A percentile compares a stretch with the other conserved stretches of the same genome.
phyloP scores from a whole-genome alignment of 2,888 invertebrate species.

The Tenodera sinensis region DNA sequence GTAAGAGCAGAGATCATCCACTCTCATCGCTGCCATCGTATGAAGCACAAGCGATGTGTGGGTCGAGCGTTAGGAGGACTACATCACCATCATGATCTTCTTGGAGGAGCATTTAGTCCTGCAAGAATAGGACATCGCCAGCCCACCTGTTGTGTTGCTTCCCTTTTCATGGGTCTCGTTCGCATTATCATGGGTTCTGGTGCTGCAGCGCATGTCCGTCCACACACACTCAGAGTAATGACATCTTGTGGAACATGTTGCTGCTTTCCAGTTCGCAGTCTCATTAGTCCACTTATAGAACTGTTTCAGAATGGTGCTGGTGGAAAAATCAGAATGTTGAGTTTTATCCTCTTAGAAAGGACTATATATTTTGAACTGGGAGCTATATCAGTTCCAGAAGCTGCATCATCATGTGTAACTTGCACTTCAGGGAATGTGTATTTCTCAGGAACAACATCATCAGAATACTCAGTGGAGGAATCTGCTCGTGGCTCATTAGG shows the following conservation, averaged over 20 bases:
- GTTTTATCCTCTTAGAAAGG: conserved; percentile 55
- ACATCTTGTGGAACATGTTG: conserved; percentile 59
- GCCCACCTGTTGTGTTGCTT: conserved; percentile 55
- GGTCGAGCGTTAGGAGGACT: conserved; percentile 41
- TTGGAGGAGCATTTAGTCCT: conserved; percentile 51
- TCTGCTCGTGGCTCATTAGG: neutral
- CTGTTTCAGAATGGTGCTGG: conserved; percentile 46
- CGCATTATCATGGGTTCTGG: conserved; percentile 21
- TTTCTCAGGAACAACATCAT: neutral
- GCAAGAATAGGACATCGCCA: conserved; percentile 38
- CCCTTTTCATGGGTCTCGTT: conserved; percentile 53
- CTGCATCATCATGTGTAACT: conserved; percentile 45
- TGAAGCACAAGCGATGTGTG: conserved; percentile 52
- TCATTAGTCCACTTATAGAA: conserved; percentile 51
- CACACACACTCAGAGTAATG: conserved; percentile 43
- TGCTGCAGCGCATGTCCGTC: neutral
- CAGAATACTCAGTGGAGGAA: conserved; percentile 16
- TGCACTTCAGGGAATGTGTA: conserved; percentile 41
- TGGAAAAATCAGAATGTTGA: conserved; percentile 44
- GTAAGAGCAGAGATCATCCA: conserved; percentile 56
- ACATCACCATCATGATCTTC: conserved; percentile 58
- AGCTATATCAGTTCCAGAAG: conserved; percentile 39
- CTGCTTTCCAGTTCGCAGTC: conserved; percentile 55
- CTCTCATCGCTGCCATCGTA: conserved; percentile 51
- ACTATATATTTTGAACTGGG: conserved; percentile 59